phyloP scores from a whole-genome alignment of 2,113 vertebrate species.

The Aix galericulata region DNA sequence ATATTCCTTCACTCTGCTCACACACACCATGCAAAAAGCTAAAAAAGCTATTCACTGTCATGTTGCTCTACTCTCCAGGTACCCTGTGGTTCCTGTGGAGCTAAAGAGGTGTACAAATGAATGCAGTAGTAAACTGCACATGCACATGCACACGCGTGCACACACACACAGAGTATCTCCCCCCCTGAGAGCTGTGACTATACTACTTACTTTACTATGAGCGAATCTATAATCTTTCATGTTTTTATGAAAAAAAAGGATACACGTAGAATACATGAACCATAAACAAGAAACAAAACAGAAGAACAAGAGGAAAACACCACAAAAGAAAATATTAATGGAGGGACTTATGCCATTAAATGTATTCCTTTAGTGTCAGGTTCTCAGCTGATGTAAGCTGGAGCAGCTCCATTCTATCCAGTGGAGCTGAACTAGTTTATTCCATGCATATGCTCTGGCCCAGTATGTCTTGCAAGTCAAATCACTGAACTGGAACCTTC shows the following conservation, averaged over 20 bases:
- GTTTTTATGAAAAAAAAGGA: background rate
- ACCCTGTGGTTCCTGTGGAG: background rate
- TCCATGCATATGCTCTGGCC: background rate
- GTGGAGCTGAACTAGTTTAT: background rate
- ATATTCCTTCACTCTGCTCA: background rate
- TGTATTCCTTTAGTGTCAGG: background rate
- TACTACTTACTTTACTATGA: background rate
- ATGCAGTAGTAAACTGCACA: background rate
- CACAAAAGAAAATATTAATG: background rate
- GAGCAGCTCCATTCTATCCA: background rate
- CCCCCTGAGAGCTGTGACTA: background rate
- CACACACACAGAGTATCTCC: background rate
- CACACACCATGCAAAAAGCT: background rate
- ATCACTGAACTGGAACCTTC: background rate
- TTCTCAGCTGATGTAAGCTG: background rate
- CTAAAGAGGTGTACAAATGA: background rate
- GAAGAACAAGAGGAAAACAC: background rate
- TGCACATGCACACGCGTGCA: rapidly evolving
- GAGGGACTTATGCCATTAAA: background rate
- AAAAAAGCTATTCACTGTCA: background rate
- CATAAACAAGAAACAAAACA: background rate
- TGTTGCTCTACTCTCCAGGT: background rate
- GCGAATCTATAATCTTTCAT: background rate
- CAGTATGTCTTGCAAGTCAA: background rate
- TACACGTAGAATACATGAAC: background rate